Percentiles rank a stretch among this genome's conserved stretches.
These are phyloP conservation scores for Dorcus hopei DNA, from an alignment of 2,888 invertebrate genomes.

Conservation along the genomic window DNA sequence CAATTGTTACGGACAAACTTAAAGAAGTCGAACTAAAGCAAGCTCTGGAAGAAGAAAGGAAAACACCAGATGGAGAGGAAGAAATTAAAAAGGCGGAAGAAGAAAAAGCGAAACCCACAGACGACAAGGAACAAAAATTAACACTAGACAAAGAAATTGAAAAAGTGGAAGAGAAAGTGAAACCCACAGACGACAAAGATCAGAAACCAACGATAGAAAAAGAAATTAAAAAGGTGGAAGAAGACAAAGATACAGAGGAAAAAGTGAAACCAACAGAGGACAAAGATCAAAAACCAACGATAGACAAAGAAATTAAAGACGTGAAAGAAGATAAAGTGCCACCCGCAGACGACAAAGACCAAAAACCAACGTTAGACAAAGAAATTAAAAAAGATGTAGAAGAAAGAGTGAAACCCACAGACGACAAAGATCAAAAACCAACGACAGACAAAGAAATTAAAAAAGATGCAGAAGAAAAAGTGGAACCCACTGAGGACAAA, in stretches of 20 bases:
- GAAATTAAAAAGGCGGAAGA: too few relatives aligned
- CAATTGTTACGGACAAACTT: slow-evolving; percentile 19
- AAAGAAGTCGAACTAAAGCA: too few relatives aligned
- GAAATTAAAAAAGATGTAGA: too few relatives aligned
- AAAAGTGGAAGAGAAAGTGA: background rate
- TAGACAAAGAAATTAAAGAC: background rate
- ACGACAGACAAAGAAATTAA: background rate
- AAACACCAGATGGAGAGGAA: too few relatives aligned
- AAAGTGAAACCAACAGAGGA: slow-evolving; percentile 10
- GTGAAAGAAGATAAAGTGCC: background rate
- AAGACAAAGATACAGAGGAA: slow-evolving; percentile 34
- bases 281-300: background rate
- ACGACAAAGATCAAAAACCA: slow-evolving; percentile 19
- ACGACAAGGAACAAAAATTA: too few relatives aligned
- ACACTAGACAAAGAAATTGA: background rate
- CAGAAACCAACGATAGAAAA: background rate
- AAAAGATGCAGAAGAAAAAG: slow-evolving; percentile 39
- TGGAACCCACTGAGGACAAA: slow-evolving; percentile 36
- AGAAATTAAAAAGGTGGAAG: background rate
- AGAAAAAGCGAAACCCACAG: too few relatives aligned
- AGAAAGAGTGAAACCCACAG: background rate
- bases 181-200: too few relatives aligned
- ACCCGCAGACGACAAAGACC: background rate
- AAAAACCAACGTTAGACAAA: too few relatives aligned
- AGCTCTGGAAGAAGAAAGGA: too few relatives aligned